A percentile compares a stretch with the other conserved stretches of the same genome.
phyloP scores from a whole-genome alignment of 2,888 invertebrate genomes.

The Rapana venosa region DNA sequence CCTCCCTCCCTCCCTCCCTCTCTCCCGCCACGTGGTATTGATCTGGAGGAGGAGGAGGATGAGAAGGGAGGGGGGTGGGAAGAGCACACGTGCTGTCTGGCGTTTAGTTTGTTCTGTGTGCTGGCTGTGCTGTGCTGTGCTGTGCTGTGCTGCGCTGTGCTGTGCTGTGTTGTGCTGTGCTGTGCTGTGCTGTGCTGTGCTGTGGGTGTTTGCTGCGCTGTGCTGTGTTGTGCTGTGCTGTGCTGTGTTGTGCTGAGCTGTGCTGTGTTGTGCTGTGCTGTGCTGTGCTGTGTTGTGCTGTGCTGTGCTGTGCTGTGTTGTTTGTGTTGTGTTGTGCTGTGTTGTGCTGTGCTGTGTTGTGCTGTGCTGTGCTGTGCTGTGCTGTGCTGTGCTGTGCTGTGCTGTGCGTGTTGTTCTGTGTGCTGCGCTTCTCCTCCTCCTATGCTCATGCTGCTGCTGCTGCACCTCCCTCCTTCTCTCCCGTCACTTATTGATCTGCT shows the following conservation, averaged over 20 bases:
- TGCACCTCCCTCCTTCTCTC: no score
- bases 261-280: neutral
- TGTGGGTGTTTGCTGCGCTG: neutral
- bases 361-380: neutral
- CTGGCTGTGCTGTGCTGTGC: slow-evolving; percentile 13
- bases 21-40: no score
- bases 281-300: neutral
- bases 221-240: slow-evolving; percentile 1
- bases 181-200: neutral
- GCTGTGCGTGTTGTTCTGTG: neutral
- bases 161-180: neutral
- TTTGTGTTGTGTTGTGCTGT: slow-evolving; percentile 18
- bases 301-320: neutral
- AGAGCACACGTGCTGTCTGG: no score
- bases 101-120: neutral
- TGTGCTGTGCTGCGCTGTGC: neutral
- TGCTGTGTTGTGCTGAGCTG: slow-evolving; percentile 7
- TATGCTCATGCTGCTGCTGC: neutral
- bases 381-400: neutral
- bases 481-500: no score
- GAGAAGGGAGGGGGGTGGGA: no score
- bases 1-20: no score
- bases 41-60: no score
- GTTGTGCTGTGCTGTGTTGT: slow-evolving; percentile 4
- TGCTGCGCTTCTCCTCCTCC: neutral